A percentile compares a stretch with the other conserved stretches of the same genome.
phyloP scores from a whole-genome alignment of 2,888 invertebrate genomes.

The Drosophila peninsularis region DNA sequence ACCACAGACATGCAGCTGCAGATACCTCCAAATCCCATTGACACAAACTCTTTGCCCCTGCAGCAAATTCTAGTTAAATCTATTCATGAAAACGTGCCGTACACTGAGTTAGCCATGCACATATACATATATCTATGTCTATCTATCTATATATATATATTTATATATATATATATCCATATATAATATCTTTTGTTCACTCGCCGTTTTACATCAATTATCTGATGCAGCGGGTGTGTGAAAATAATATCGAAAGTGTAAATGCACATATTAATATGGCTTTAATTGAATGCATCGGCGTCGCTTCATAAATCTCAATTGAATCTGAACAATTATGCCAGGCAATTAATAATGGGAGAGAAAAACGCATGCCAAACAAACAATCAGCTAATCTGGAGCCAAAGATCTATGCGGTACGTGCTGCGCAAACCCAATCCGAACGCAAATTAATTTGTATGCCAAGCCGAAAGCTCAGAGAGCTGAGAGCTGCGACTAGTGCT shows the following conservation, averaged over 20 bases:
- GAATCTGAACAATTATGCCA: slow-evolving; percentile 63
- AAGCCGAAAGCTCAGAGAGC: background rate
- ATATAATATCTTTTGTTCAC: background rate
- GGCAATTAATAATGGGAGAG: slow-evolving; percentile 51
- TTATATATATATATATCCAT: background rate
- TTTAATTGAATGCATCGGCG: slow-evolving; percentile 24
- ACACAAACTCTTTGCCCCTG: background rate
- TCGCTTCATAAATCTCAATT: slow-evolving; percentile 59
- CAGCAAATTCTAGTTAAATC: background rate
- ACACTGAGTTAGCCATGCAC: background rate
- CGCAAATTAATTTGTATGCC: slow-evolving; percentile 35
- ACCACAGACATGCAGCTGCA: background rate
- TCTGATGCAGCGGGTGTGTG: slow-evolving; percentile 10
- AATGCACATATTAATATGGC: slow-evolving; percentile 17
- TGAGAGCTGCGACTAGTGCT: background rate
- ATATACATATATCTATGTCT: no score
- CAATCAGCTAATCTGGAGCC: slow-evolving; percentile 35
- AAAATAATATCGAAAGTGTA: slow-evolving; percentile 27
- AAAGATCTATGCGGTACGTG: slow-evolving; percentile 34
- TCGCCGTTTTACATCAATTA: background rate
- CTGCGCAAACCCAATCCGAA: slow-evolving; percentile 22
- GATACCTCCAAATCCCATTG: background rate
- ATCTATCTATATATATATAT: no score
- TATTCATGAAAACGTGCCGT: background rate
- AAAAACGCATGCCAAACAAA: slow-evolving; percentile 38